phyloP scores from a whole-genome alignment of 2,888 invertebrate genomes.

The Sphaerophoria rueppellii region DNA sequence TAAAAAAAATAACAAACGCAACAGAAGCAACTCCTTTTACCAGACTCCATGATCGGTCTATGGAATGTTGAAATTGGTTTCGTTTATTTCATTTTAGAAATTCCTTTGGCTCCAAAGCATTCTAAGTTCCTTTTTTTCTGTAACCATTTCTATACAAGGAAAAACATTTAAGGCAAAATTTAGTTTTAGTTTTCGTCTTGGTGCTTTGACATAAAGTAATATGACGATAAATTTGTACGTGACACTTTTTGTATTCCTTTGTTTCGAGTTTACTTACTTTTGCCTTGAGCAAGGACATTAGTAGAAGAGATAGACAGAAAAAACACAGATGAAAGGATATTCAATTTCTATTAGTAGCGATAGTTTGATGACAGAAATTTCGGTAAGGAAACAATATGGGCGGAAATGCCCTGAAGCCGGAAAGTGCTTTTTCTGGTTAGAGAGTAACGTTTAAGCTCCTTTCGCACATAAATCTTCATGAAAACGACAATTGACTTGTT shows the following conservation, averaged over 20 bases:
- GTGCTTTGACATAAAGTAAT: conserved; percentile 32
- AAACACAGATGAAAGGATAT: not conserved
- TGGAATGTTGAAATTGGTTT: conserved; percentile 67
- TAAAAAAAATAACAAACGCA: not conserved
- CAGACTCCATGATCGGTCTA: not conserved
- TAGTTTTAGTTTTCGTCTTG: conserved; percentile 13
- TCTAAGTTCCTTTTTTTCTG: not conserved
- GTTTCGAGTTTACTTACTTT: not conserved
- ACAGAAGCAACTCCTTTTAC: not conserved
- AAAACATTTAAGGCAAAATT: conserved; percentile 15
- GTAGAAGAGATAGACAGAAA: not conserved
- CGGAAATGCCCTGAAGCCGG: not conserved
- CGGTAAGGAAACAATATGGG: not conserved
- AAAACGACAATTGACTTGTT: not conserved
- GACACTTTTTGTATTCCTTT: conserved; percentile 21
- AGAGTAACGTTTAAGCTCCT: not conserved
- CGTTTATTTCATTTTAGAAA: conserved; percentile 60
- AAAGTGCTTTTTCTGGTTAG: not conserved
- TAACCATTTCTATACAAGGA: not conserved
- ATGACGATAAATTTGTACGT: conserved; percentile 34
- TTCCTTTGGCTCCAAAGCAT: conserved; percentile 38
- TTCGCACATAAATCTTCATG: not conserved
- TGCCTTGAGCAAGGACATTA: not conserved
- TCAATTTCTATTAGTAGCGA: not conserved
- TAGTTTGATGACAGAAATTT: not conserved